Conservation (phyloP, 2,888 invertebrate species). For the Sphaeridia pumilis region DNA sequence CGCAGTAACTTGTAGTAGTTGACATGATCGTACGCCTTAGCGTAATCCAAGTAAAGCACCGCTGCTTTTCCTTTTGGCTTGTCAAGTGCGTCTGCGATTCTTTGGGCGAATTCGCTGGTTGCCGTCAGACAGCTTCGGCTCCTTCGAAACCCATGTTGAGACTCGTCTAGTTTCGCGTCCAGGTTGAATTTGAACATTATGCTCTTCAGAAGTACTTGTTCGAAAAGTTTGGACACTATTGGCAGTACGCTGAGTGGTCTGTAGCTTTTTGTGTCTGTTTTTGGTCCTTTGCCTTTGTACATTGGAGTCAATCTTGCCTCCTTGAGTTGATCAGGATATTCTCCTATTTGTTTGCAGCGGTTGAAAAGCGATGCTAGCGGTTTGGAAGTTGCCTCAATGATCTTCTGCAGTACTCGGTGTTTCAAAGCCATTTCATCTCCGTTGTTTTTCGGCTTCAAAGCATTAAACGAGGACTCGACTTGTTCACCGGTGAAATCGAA, state of each 20-base stretch:
- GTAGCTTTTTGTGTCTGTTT: neutral
- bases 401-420: neutral
- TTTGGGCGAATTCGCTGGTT: neutral
- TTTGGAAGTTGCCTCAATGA: neutral
- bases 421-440: neutral
- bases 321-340: neutral
- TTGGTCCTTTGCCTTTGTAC: conserved; percentile 8
- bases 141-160: no score
- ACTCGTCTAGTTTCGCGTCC: neutral
- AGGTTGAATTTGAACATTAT: neutral
- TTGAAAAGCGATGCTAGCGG: neutral
- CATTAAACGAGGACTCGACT: neutral
- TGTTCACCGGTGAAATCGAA: neutral
- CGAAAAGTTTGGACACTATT: conserved; percentile 1
- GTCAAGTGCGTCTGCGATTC: neutral
- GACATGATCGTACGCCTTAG: conserved; percentile 4
- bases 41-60: conserved; percentile 1
- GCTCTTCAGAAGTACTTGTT: neutral
- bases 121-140: neutral
- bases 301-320: conserved; percentile 1
- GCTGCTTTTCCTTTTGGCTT: neutral
- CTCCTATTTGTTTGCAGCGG: neutral
- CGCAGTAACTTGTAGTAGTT: neutral
- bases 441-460: neutral
- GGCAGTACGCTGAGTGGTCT: conserved; percentile 1